A percentile compares a stretch with the other conserved stretches of the same genome.
Evolutionary conservation across 1,140 invertebrate genomes (phyloP).

Genomic region (Euura lappo): DNA sequence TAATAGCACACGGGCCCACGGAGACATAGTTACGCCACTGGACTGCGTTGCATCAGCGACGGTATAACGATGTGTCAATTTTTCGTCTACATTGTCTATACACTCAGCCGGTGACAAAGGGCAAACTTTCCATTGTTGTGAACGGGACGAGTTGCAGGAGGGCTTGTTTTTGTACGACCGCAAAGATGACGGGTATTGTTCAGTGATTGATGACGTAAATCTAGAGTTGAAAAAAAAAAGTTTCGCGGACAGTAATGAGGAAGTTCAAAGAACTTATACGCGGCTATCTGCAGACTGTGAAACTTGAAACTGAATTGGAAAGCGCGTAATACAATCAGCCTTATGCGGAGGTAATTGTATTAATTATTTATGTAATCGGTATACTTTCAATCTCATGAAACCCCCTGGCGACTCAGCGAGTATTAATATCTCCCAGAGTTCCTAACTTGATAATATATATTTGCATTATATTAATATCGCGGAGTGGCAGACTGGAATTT

Average conservation of each 20-base stretch:
- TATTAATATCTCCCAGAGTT: too few species aligned
- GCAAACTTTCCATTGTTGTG: slow-evolving; percentile 51
- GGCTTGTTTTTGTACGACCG: background rate
- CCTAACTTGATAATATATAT: too few species aligned
- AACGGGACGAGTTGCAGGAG: slow-evolving; percentile 14
- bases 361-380: too few species aligned
- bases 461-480: too few species aligned
- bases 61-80: slow-evolving; percentile 21
- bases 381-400: too few species aligned
- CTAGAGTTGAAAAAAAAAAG: background rate
- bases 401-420: too few species aligned
- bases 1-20: too few species aligned
- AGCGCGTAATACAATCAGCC: background rate
- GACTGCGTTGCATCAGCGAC: too few species aligned
- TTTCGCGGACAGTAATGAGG: slow-evolving; percentile 1
- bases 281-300: background rate
- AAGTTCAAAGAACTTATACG: slow-evolving; percentile 5
- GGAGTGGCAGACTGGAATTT: too few species aligned
- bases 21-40: too few species aligned
- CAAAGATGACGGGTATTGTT: slow-evolving; percentile 28
- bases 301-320: background rate
- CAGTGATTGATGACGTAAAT: slow-evolving; percentile 42
- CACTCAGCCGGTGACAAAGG: slow-evolving; percentile 45
- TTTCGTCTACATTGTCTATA: slow-evolving; percentile 41
- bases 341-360: too few species aligned